A percentile compares a stretch with the other conserved stretches of the same genome.
phyloP scores from a whole-genome alignment of 2,113 vertebrate genomes.

The Proteles cristata region DNA sequence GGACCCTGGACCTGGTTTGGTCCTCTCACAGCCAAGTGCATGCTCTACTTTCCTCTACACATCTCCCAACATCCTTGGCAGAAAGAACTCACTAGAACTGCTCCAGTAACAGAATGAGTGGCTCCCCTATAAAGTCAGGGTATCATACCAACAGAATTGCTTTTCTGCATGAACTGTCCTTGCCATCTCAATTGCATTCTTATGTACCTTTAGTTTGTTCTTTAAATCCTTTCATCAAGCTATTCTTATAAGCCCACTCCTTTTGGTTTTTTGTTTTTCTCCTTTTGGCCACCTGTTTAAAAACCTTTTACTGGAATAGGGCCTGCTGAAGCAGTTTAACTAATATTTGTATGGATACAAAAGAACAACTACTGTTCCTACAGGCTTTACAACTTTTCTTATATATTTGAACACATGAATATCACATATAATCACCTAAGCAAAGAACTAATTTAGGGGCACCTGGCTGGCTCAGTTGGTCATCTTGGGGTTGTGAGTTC shows the following conservation, averaged over 20 bases:
- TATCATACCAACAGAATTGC: background rate
- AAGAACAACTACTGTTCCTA: background rate
- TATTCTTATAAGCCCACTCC: background rate
- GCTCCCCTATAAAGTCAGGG: background rate
- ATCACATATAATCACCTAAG: conserved; percentile 3
- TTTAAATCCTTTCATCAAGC: background rate
- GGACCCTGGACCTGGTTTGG: background rate
- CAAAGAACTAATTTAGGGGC: background rate
- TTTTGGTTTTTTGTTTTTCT: background rate
- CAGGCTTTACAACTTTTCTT: conserved; percentile 7
- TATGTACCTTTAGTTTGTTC: background rate
- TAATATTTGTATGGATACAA: background rate
- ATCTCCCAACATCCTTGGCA: background rate
- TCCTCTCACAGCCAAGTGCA: background rate
- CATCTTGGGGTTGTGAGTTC: background rate
- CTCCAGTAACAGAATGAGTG: background rate
- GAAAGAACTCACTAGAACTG: background rate
- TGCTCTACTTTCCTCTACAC: background rate
- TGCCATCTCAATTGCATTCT: background rate
- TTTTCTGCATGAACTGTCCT: background rate
- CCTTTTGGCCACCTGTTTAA: conserved; percentile 11
- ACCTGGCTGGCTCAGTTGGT: background rate
- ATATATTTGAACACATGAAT: background rate
- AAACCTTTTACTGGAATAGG: background rate
- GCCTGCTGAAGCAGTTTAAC: background rate